These are phyloP conservation scores for Lithobates pipiens DNA, from an alignment of 2,797 vertebrate species.

Conservation along the genomic window DNA sequence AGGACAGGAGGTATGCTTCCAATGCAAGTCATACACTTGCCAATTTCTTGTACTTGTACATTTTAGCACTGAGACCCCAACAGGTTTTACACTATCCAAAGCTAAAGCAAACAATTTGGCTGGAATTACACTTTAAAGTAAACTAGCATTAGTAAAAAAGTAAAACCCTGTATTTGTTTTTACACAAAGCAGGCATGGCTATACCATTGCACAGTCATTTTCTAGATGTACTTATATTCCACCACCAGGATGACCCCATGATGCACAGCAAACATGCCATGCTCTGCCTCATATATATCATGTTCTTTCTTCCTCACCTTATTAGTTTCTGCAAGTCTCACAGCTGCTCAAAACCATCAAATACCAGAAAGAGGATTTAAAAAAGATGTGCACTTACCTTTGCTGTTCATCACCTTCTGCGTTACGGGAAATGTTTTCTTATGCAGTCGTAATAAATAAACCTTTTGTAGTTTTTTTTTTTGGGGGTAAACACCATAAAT, in stretches of 20 bases:
- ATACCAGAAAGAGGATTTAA: neutral
- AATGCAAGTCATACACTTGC: too few species aligned
- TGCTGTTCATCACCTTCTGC: neutral
- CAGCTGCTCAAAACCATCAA: neutral
- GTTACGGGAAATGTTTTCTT: neutral
- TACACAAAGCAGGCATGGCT: neutral
- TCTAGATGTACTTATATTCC: neutral
- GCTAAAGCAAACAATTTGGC: too few species aligned
- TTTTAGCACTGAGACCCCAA: too few species aligned
- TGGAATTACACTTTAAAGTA: neutral
- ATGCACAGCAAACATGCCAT: too few species aligned
- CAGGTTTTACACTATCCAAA: too few species aligned
- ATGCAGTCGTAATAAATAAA: conserved; percentile 19
- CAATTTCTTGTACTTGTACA: too few species aligned
- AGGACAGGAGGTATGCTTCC: too few species aligned
- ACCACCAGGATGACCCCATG: neutral
- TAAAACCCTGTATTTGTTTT: neutral
- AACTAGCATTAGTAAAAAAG: neutral
- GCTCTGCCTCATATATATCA: too few species aligned
- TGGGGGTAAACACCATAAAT: conserved; percentile 27
- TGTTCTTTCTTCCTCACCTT: neutral
- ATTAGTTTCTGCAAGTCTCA: neutral
- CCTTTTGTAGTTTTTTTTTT: neutral
- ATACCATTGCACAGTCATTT: neutral
- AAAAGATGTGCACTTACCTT: conserved; percentile 41